phyloP scores from a whole-genome alignment of 2,113 vertebrate species.

The Pterocles orientalis region DNA sequence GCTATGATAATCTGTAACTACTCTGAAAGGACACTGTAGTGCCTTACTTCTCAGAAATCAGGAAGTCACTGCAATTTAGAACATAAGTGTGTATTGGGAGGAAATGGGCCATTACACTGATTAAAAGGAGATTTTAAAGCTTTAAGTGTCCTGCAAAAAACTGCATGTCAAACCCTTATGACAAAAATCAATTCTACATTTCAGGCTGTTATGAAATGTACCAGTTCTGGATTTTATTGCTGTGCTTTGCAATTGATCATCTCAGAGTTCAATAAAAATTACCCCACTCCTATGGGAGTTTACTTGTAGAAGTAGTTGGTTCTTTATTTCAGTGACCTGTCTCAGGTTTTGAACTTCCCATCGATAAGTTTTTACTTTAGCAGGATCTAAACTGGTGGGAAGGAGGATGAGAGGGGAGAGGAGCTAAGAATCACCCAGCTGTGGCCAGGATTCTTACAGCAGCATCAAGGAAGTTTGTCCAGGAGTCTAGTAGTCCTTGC shows the following conservation, averaged over 20 bases:
- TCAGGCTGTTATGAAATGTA: neutral
- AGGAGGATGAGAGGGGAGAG: neutral
- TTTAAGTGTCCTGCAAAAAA: neutral
- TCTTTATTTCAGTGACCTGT: neutral
- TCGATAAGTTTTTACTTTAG: neutral
- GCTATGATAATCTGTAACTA: neutral
- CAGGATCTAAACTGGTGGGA: neutral
- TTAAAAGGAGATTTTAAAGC: slow-evolving; percentile 23
- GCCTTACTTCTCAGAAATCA: slow-evolving; percentile 51
- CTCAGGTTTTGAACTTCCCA: neutral
- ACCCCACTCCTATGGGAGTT: neutral
- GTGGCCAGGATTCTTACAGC: neutral
- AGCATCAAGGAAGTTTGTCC: neutral
- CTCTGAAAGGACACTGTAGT: slow-evolving; percentile 3
- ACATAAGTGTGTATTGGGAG: neutral
- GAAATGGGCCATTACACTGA: neutral
- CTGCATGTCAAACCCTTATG: neutral
- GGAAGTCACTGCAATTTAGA: neutral
- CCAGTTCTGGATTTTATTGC: neutral
- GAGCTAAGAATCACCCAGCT: neutral
- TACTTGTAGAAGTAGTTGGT: neutral
- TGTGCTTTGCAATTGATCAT: neutral
- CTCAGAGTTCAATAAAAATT: slow-evolving; percentile 12
- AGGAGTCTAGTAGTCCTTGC: neutral
- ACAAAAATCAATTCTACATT: neutral